phyloP scores from a whole-genome alignment of 2,888 invertebrate species.

The Danaus chrysippus region DNA sequence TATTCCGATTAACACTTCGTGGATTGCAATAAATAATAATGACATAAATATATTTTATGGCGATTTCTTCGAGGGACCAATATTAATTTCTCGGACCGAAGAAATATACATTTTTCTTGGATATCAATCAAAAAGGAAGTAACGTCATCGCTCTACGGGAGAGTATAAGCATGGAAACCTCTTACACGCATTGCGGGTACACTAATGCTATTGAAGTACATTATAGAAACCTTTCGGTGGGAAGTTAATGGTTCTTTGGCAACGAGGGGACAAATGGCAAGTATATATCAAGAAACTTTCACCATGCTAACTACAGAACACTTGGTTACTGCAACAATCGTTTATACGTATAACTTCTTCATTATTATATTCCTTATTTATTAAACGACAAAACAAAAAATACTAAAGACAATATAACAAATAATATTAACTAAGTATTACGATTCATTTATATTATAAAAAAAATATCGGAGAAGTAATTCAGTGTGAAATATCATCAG shows the following conservation, averaged over 20 bases:
- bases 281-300: conserved; percentile 30
- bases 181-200: conserved; percentile 58
- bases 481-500: no score
- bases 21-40: neutral
- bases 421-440: no score
- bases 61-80: conserved; percentile 14
- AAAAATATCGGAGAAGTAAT: no score
- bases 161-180: conserved; percentile 50
- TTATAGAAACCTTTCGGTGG: conserved; percentile 58
- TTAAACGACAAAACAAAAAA: no score
- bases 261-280: conserved; percentile 32
- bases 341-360: neutral
- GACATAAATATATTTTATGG: neutral
- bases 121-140: conserved; percentile 45
- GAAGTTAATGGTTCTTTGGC: conserved; percentile 56
- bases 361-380: neutral
- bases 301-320: conserved; percentile 8
- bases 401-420: no score
- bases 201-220: conserved; percentile 61
- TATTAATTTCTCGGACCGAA: conserved; percentile 9
- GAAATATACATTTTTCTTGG: conserved; percentile 24
- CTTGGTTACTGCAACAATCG: no score
- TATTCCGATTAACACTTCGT: no score
- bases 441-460: no score
- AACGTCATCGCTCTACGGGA: conserved; percentile 51